Evolutionary conservation across 2,797 vertebrate genomes (phyloP), one percentile per base, ranked within the genome.

Genomic region (Sebastes baramenuke): DNA sequence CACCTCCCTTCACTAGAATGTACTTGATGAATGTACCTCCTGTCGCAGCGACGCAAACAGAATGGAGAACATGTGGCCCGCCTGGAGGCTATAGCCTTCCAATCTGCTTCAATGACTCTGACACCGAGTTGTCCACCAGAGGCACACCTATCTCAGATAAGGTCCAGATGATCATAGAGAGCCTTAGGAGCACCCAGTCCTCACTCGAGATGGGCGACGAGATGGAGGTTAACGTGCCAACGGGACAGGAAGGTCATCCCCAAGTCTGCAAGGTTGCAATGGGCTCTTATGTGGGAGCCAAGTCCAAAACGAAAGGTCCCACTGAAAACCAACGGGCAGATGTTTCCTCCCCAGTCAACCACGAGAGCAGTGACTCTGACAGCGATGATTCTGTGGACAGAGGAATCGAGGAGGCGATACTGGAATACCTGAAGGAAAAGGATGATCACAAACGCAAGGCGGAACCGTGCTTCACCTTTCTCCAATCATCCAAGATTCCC

Each of bases 391-490:
- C 98, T 1, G 97, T 99, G 81, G 98, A 99, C 92, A 85, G 97
- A 72, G 97, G 95, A 67, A 99, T 99, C 2, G 99, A 99, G 84
- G 97, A 98, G 80, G 99, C 99, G 27, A 99, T 99, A 89, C 96
- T 98, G 61, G 98, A 99, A 90, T 99, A 99, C 86, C 92, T 99
- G 75, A 97, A 96, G 83, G 95, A 96, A 77, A 97, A 94, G 67
- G 95, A 93, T 80, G 95, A 95, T 83, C 94, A 95, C 77, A 96
- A 96, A 81, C 94, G 89, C 73, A 95, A 95, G 81, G 87, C 66
- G 0, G 95, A 96, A 59, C 91, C 88, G 0, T 87, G 89, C 67
- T 67, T 86, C 29, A 16, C 81, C 68, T 79, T 91, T 46, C 65
- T 92, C 18, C 93, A 87, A 5, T 73, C 90, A 10, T 83, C 93